Conservation (phyloP, 1,140 invertebrate species). For the Brachionus koreanus region DNA sequence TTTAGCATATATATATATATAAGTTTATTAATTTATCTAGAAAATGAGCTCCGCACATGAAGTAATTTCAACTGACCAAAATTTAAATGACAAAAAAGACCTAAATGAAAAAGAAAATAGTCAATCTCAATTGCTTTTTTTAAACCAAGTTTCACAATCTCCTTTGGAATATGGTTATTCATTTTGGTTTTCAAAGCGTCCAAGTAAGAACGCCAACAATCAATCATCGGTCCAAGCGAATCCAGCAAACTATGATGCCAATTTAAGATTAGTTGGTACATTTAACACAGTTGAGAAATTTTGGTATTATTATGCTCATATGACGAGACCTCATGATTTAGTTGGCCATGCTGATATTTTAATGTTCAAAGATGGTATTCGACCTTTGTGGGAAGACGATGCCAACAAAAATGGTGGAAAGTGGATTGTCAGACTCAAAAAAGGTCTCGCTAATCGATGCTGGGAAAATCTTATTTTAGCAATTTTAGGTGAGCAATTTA, state of each 20-base stretch:
- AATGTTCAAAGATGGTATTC: conserved; percentile 95
- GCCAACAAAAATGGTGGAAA: conserved; percentile 92
- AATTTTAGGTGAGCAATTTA: conserved; percentile 89
- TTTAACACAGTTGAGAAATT: conserved; percentile 45
- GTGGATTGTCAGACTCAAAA: conserved; percentile 89
- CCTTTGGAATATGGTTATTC: conserved; percentile 38
- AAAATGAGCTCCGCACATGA: background rate
- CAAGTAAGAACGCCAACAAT: conserved; percentile 10
- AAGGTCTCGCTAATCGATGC: conserved; percentile 86
- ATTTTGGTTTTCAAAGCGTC: conserved; percentile 42
- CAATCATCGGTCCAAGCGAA: background rate
- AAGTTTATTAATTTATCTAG: background rate
- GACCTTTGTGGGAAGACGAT: conserved; percentile 97
- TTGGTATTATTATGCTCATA: conserved; percentile 39
- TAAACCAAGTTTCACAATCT: conserved; percentile 1
- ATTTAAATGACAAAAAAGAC: background rate
- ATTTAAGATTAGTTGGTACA: conserved; percentile 42
- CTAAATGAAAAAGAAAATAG: background rate
- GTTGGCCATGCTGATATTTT: conserved; percentile 88
- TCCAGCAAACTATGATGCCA: conserved; percentile 38
- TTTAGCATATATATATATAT: background rate
- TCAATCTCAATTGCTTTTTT: background rate
- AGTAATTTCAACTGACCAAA: background rate
- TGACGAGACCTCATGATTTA: conserved; percentile 63
- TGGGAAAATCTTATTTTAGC: conserved; percentile 98